phyloP scores from a whole-genome alignment of 2,888 invertebrate species.

The Cordilura impudica region DNA sequence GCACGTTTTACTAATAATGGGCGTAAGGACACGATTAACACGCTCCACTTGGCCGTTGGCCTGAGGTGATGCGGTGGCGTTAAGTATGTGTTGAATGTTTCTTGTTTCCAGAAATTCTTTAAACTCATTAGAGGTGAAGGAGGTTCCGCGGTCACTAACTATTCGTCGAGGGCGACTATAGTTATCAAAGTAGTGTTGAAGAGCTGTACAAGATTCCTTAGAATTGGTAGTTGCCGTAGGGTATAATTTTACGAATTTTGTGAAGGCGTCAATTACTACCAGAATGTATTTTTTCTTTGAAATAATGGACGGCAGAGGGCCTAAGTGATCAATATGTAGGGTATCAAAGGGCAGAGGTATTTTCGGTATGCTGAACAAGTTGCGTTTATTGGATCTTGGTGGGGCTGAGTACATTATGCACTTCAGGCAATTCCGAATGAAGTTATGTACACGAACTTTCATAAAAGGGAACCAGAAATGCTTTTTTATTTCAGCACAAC shows the following conservation, averaged over 20 bases:
- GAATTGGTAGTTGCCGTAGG: not conserved
- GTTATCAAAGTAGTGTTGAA: not conserved
- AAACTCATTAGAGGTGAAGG: conserved; percentile 17
- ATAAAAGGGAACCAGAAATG: conserved; percentile 33
- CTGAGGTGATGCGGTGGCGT: conserved; percentile 22
- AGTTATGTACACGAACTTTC: conserved; percentile 12
- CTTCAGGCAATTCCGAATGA: conserved; percentile 20
- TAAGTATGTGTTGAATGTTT: conserved; percentile 17
- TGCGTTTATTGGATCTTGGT: not conserved
- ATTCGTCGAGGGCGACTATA: conserved; percentile 3
- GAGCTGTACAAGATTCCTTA: not conserved
- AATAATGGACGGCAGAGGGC: not conserved
- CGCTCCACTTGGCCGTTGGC: conserved; percentile 45
- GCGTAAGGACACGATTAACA: conserved; percentile 23
- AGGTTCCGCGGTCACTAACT: conserved; percentile 12
- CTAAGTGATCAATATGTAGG: not conserved
- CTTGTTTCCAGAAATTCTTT: conserved; percentile 10
- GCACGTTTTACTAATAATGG: too few species aligned
- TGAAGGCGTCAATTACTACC: not conserved
- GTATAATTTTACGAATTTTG: conserved; percentile 13
- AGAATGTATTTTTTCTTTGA: conserved; percentile 5
- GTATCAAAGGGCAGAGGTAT: conserved; percentile 1
- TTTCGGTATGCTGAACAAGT: too few species aligned
- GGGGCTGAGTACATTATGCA: conserved; percentile 18
- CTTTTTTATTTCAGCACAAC: not conserved